These are phyloP conservation scores for Calycopis cecrops DNA, from an alignment of 1,140 invertebrate genomes.

Conservation along the genomic window DNA sequence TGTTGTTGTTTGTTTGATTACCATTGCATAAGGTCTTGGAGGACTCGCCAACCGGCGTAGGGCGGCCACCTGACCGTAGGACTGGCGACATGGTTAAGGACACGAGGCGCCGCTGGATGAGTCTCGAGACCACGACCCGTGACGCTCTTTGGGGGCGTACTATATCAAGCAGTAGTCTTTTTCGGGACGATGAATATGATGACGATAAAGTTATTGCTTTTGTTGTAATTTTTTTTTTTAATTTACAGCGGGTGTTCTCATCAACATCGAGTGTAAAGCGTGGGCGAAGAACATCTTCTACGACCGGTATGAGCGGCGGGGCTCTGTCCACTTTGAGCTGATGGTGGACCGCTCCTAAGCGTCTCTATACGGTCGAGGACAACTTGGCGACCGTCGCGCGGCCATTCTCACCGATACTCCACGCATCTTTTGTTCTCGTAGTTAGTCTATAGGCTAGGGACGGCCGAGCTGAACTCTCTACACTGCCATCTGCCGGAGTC, in stretches of 20 bases:
- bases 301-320: conserved; percentile 90
- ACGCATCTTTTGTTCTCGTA: conserved; percentile 14
- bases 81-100: too few species aligned
- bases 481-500: conserved; percentile 12
- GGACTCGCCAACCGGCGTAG: too few species aligned
- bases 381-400: conserved; percentile 28
- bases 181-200: too few species aligned
- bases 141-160: too few species aligned
- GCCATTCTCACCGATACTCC: conserved; percentile 14
- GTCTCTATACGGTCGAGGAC: conserved; percentile 21
- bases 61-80: too few species aligned
- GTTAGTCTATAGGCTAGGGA: neutral
- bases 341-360: conserved; percentile 84
- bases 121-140: too few species aligned
- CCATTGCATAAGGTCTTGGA: too few species aligned
- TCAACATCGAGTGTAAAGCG: conserved; percentile 97
- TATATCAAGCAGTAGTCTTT: too few species aligned
- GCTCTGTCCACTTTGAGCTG: conserved; percentile 96
- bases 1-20: too few species aligned
- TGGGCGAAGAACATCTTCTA: conserved; percentile 95
- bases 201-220: too few species aligned
- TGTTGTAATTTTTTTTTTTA: neutral
- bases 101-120: too few species aligned
- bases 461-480: neutral
- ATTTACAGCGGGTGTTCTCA: conserved; percentile 86